Conservation (phyloP, 1,140 invertebrate species). For the Pseudobourletiella spinata region DNA sequence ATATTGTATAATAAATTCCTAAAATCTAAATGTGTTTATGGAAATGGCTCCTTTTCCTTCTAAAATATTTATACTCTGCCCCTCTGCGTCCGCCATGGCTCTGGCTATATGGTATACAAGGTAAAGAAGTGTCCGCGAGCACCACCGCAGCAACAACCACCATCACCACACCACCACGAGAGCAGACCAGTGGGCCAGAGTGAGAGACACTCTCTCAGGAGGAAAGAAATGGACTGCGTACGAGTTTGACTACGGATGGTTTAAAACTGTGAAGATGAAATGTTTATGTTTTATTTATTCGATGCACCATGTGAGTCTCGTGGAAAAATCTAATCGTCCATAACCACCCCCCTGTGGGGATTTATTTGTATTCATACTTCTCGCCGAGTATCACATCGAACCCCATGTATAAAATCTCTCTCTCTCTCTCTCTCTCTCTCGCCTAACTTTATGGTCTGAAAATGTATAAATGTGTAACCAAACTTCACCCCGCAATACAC, state of each 20-base stretch:
- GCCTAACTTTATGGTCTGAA: no score
- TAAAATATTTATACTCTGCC: constrained; percentile 4
- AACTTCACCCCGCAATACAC: no score
- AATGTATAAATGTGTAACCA: no score
- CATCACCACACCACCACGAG: background rate
- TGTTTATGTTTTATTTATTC: constrained; percentile 17
- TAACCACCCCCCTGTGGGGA: constrained; percentile 14
- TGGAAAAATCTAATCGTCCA: constrained; percentile 4
- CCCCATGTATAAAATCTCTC: no score
- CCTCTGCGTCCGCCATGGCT: background rate
- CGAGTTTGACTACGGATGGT: background rate
- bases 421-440: no score
- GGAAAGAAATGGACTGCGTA: background rate
- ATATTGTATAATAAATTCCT: constrained; percentile 3
- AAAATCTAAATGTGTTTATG: constrained; percentile 12
- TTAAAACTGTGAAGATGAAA: constrained; percentile 6
- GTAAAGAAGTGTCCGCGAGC: background rate
- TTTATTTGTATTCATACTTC: constrained; percentile 15
- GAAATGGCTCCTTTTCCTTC: background rate
- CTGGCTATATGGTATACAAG: background rate
- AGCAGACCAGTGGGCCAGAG: background rate
- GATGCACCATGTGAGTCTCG: background rate
- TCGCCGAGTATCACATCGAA: background rate
- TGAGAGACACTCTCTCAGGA: background rate
- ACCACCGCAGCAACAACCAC: background rate